Conservation (phyloP, 2,888 invertebrate species). For the Bursaphelenchus okinawaensis region DNA sequence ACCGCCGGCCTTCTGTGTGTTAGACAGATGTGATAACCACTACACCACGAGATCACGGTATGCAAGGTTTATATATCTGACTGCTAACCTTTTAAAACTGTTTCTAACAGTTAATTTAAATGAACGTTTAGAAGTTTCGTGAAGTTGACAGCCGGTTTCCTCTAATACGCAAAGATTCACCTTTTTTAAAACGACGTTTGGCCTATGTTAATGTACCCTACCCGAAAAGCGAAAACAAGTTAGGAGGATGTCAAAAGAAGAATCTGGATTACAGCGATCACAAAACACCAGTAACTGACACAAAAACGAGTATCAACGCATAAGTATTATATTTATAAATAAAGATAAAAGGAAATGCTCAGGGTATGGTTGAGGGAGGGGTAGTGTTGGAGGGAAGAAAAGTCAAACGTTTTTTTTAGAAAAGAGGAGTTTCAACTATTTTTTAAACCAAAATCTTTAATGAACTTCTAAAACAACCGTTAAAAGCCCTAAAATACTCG, state of each 20-base stretch:
- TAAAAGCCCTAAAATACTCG: too few species aligned
- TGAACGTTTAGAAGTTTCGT: conserved; percentile 5
- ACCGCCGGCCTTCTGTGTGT: conserved; percentile 56
- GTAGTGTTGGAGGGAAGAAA: neutral
- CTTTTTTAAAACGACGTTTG: conserved; percentile 1
- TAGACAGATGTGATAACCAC: conserved; percentile 56
- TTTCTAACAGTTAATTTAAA: too few species aligned
- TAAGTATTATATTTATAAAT: too few species aligned
- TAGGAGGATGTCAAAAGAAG: neutral
- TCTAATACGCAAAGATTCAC: conserved; percentile 2
- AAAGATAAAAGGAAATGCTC: too few species aligned
- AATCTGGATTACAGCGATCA: neutral
- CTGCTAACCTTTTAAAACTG: too few species aligned
- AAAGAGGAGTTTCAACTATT: neutral
- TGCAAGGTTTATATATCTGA: too few species aligned
- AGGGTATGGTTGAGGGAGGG: too few species aligned
- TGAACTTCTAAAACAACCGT: too few species aligned
- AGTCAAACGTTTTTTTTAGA: neutral
- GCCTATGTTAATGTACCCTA: neutral
- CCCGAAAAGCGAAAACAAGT: neutral
- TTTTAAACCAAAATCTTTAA: neutral
- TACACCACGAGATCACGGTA: neutral
- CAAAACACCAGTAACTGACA: neutral
- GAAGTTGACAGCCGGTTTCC: conserved; percentile 7
- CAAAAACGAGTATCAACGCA: neutral